Conservation (phyloP, 2,797 vertebrate species). For the Hippopotamyrus pictus region DNA sequence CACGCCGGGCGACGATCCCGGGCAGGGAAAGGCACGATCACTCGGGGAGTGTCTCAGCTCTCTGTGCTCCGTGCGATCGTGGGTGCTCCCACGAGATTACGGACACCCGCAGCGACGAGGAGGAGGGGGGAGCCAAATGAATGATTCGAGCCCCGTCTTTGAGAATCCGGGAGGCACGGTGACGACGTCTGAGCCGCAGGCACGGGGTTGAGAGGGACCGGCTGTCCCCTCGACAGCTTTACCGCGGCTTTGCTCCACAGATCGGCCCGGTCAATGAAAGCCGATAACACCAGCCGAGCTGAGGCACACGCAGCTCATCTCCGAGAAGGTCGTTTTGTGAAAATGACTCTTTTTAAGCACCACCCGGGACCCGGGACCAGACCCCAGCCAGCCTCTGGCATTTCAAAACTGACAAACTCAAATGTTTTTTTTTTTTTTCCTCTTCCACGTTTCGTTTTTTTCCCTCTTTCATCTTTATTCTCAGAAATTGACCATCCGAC, state of each 20-base stretch:
- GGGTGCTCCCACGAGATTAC: neutral
- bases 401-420: neutral
- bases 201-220: neutral
- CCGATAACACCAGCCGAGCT: neutral
- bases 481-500: constrained; percentile 4
- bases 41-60: neutral
- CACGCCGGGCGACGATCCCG: neutral
- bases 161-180: neutral
- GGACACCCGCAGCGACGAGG: neutral
- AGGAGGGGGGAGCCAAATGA: neutral
- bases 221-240: neutral
- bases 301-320: neutral
- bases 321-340: constrained; percentile 9
- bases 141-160: neutral
- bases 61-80: too few relatives aligned
- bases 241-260: neutral
- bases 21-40: neutral
- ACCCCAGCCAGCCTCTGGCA: neutral
- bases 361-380: neutral
- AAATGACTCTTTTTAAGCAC: neutral
- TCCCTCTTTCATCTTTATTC: constrained; percentile 1
- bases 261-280: neutral
- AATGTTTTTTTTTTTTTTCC: neutral
- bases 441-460: neutral
- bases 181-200: neutral